Percentiles rank a stretch among this genome's conserved stretches.
Evolutionary conservation across 23 tunicate species (phyloP).

Genomic region (Diplosoma virens): DNA sequence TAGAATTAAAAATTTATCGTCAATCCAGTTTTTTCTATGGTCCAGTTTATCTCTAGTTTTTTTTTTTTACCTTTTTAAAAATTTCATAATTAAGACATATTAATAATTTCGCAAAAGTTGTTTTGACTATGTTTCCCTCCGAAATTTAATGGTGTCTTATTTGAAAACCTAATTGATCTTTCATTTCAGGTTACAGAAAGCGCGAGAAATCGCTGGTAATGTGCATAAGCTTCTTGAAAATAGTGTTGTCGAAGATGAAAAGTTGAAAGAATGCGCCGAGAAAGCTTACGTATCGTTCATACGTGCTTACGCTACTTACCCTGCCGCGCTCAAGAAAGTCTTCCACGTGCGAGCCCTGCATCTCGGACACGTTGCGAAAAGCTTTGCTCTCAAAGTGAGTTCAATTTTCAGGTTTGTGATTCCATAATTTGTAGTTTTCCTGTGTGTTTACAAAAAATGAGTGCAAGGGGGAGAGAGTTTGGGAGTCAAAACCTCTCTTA

Average conservation of each 20-base stretch:
- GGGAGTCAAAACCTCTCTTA: no score
- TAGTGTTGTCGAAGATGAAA: slow-evolving; percentile 24
- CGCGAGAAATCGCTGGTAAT: slow-evolving; percentile 65
- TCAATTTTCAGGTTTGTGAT: no score
- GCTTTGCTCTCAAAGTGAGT: slow-evolving; percentile 78
- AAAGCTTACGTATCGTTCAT: slow-evolving; percentile 79
- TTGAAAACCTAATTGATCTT: no score
- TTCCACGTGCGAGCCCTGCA: slow-evolving; percentile 93
- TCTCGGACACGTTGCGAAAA: slow-evolving; percentile 97
- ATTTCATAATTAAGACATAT: no score
- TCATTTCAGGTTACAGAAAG: slow-evolving; percentile 44
- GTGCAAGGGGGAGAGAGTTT: no score
- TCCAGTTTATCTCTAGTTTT: background rate
- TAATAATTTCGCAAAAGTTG: background rate
- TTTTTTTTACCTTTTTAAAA: no score
- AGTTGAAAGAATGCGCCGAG: slow-evolving; percentile 40
- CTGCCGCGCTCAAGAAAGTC: slow-evolving; percentile 72
- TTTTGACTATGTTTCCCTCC: background rate
- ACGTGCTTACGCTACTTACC: slow-evolving; percentile 91
- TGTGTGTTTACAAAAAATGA: no score
- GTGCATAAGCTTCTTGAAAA: slow-evolving; percentile 64
- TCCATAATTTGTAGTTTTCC: no score
- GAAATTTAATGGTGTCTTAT: background rate
- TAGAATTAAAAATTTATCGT: no score
- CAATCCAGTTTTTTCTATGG: background rate